A percentile compares a stretch with the other conserved stretches of the same genome.
These are phyloP conservation scores for Catotricha subobsoleta DNA, from an alignment of 2,888 invertebrate genomes.

Conservation along the genomic window DNA sequence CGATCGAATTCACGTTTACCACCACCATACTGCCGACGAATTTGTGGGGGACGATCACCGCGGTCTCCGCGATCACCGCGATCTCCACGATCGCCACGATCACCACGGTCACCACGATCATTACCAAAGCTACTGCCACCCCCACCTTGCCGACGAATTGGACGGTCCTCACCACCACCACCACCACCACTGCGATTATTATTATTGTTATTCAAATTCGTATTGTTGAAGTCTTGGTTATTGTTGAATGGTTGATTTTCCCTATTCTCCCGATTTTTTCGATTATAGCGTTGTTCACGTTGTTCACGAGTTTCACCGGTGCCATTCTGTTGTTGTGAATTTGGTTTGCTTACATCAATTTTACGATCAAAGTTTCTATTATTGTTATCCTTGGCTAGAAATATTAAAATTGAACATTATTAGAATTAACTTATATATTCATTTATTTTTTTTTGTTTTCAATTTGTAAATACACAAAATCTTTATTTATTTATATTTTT, in stretches of 20 bases:
- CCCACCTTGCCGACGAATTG: too few species aligned
- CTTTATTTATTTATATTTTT: too few species aligned
- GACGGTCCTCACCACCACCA: too few species aligned
- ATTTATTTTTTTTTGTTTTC: too few species aligned
- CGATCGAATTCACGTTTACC: constrained; percentile 86
- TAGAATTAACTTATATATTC: too few species aligned
- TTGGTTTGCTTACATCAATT: neutral
- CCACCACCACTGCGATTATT: too few species aligned
- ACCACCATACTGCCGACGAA: constrained; percentile 27
- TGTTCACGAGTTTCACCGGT: too few species aligned
- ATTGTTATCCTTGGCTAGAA: constrained; percentile 3
- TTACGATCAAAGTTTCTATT: neutral
- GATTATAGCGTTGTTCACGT: constrained; percentile 55
- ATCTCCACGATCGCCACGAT: constrained; percentile 11
- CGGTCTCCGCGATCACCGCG: constrained; percentile 29
- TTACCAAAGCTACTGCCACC: too few species aligned
- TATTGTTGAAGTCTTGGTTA: constrained; percentile 25
- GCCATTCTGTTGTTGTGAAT: constrained; percentile 6
- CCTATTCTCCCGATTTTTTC: constrained; percentile 38
- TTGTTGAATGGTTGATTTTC: constrained; percentile 16
- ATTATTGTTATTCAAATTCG: constrained; percentile 22
- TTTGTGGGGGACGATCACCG: constrained; percentile 28
- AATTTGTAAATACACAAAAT: too few species aligned
- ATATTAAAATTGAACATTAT: too few species aligned
- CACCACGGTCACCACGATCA: constrained; percentile 12